A percentile compares a stretch with the other conserved stretches of the same genome.
phyloP scores from a whole-genome alignment of 37 sponge, comb jelly and placozoan genomes.

The Petrosia ficiformis region DNA sequence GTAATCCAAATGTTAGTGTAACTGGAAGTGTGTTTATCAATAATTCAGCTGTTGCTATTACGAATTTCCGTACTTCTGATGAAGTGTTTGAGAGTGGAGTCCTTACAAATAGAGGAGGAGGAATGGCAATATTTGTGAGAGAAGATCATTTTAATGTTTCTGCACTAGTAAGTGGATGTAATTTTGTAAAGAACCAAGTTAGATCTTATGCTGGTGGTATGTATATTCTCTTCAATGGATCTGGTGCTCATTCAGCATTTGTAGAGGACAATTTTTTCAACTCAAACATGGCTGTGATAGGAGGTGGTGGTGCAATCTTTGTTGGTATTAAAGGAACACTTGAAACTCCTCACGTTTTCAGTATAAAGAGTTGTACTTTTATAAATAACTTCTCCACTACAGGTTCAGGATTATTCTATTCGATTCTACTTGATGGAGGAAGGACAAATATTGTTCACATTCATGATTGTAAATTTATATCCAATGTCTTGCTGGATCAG shows the following conservation, averaged over 20 bases:
- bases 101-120: slow-evolving; percentile 70
- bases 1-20: slow-evolving; percentile 1
- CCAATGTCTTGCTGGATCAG: not conserved
- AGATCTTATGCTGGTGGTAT: slow-evolving; percentile 55
- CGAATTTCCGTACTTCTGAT: slow-evolving; percentile 11
- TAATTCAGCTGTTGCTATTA: slow-evolving; percentile 28
- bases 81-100: slow-evolving; percentile 24
- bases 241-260: slow-evolving; percentile 1
- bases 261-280: slow-evolving; percentile 10
- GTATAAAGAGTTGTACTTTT: not conserved
- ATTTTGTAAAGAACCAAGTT: slow-evolving; percentile 37
- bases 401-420: not conserved
- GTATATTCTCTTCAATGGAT: slow-evolving; percentile 21
- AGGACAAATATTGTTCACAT: not conserved
- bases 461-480: not conserved
- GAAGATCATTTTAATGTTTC: slow-evolving; percentile 20
- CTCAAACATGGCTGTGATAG: slow-evolving; percentile 16
- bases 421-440: not conserved
- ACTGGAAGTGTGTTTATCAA: slow-evolving; percentile 21
- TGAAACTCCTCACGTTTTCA: not conserved
- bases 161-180: slow-evolving; percentile 18
- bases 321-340: not conserved
- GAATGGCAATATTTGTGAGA: slow-evolving; percentile 47
- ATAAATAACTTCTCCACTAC: not conserved
- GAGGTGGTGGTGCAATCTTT: slow-evolving; percentile 41